Conservation (phyloP, 2,888 invertebrate genomes). For the Dione vanillae region DNA sequence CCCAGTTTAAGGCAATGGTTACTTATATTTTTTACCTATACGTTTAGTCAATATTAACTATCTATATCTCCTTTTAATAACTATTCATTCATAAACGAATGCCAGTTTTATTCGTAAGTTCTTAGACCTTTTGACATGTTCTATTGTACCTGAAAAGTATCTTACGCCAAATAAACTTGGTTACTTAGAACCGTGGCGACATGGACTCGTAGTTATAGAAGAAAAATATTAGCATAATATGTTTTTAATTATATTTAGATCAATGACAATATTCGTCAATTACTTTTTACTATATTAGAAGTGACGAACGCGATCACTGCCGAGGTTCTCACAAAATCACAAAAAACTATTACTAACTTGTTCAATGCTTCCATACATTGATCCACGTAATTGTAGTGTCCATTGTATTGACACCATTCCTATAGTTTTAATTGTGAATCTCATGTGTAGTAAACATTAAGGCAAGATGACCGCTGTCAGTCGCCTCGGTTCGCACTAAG, state of each 20-base stretch:
- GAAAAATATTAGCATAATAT: slow-evolving; percentile 32
- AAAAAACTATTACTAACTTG: slow-evolving; percentile 17
- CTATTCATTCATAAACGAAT: background rate
- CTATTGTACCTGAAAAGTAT: slow-evolving; percentile 73
- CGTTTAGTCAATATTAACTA: background rate
- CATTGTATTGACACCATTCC: slow-evolving; percentile 41
- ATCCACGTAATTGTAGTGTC: slow-evolving; percentile 17
- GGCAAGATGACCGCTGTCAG: slow-evolving; percentile 50
- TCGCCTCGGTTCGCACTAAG: slow-evolving; percentile 65
- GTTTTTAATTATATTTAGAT: slow-evolving; percentile 55
- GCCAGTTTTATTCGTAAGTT: slow-evolving; percentile 1
- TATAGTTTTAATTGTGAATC: slow-evolving; percentile 64
- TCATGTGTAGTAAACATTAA: slow-evolving; percentile 61
- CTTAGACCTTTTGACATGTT: slow-evolving; percentile 63
- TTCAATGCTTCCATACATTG: slow-evolving; percentile 15
- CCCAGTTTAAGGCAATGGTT: background rate
- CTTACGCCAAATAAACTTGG: slow-evolving; percentile 66
- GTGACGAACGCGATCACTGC: background rate
- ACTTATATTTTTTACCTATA: background rate
- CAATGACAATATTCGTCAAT: slow-evolving; percentile 78
- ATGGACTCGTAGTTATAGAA: slow-evolving; percentile 37
- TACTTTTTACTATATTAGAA: slow-evolving; percentile 57
- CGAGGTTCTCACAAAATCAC: slow-evolving; percentile 15
- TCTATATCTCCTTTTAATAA: background rate
- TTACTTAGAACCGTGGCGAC: slow-evolving; percentile 68